Percentiles rank a stretch among this genome's conserved stretches.
These are phyloP conservation scores for Buceros bicornis DNA, from an alignment of 2,797 vertebrate species.

Conservation along the genomic window DNA sequence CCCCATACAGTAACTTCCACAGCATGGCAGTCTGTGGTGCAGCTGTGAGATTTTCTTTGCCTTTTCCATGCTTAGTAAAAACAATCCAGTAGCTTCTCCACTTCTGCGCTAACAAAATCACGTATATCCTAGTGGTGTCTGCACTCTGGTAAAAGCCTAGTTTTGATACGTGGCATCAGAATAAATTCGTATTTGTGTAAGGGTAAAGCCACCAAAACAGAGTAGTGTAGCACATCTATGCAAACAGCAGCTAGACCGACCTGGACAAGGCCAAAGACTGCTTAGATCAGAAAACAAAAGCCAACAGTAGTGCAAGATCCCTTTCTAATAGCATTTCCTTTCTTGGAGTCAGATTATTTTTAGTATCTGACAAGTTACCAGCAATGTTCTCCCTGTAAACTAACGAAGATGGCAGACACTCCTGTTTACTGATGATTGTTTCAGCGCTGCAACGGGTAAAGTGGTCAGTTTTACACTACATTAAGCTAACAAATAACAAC, in stretches of 20 bases:
- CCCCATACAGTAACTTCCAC: background rate
- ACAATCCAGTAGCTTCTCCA: background rate
- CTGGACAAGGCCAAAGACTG: background rate
- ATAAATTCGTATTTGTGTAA: background rate
- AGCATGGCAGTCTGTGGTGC: background rate
- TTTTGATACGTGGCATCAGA: background rate
- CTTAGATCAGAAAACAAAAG: background rate
- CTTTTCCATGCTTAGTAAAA: background rate
- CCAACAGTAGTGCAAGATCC: background rate
- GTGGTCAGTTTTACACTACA: conserved; percentile 22
- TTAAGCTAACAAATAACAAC: conserved; percentile 38
- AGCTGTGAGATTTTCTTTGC: background rate
- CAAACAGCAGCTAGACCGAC: background rate
- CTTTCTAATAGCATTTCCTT: background rate
- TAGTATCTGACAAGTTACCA: background rate
- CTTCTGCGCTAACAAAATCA: background rate
- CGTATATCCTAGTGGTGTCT: background rate
- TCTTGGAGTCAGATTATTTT: background rate
- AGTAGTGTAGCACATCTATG: background rate
- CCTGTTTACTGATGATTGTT: background rate
- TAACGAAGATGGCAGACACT: background rate
- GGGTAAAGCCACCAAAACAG: background rate
- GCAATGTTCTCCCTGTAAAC: background rate
- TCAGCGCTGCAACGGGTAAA: background rate
- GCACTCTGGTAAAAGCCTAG: background rate